Base-by-base conservation (phyloP, 2,888 invertebrate species). In the Perithous albicinctus region DNA sequence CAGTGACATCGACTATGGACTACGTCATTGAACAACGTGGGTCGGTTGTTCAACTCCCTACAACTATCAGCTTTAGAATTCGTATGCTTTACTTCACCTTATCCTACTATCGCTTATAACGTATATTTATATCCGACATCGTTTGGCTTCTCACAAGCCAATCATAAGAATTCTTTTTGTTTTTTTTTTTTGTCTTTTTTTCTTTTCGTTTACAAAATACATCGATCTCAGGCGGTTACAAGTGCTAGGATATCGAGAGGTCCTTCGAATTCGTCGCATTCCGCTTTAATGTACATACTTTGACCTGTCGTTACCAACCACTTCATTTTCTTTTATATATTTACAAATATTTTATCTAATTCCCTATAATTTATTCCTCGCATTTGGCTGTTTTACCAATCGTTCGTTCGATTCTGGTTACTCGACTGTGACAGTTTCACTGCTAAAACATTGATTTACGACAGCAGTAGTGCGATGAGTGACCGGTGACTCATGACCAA, bases 21-120 rank as follows among this genome's bases (percentile, higher is more conserved):
- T 90, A 90, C 86, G 83, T 85, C 84, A 90, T 88, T 88, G 91
- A 90, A 89, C 90, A 89, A 89, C 89, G 80, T 87, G 70, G 82
- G 83, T 80, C 85, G 86, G 84, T 86, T 82, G 88, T 90, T 89
- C 89, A 90, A 90, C 87, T 87, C 84, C 82, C 91, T 91, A 91
- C 90, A 90, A 88, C 91, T 91, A 91, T 88, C 90, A 90, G 90
- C 90, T 91, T 91, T 91, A 91, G 91, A 91, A 91, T 91, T 91
- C 88, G 90, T 91, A 91, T 91, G 91, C 91, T 91, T 91, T 91
- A 91, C 91, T 91, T 90, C 88, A 90, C 86, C 91, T 90, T 91
- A 91, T 84, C 80, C 63, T 87, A 86, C 86, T 54, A 72, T 83
- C 72, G 69, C 70, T 79, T 70, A 84, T 18, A 76, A 41, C 29